A percentile compares a stretch with the other conserved stretches of the same genome.
Evolutionary conservation across 2,113 vertebrate species (phyloP).

Genomic region (Nibea coibor): DNA sequence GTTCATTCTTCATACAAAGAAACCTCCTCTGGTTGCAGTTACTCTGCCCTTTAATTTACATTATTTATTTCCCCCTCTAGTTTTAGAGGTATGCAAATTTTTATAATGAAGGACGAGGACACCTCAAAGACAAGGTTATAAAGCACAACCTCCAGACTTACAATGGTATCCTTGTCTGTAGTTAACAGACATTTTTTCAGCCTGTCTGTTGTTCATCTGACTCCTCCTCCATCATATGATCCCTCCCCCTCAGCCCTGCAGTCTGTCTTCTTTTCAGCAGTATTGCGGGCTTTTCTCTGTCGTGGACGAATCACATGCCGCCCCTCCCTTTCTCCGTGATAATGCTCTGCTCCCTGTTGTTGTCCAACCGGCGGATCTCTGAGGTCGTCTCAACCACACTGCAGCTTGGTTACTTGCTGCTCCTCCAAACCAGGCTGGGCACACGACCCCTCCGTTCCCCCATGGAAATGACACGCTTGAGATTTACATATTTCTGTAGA

Average conservation of each 20-base stretch:
- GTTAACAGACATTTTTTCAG: slow-evolving; percentile 31
- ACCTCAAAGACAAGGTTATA: no score
- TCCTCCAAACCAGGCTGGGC: slow-evolving; percentile 1
- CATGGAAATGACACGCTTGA: no score
- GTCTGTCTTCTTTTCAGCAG: background rate
- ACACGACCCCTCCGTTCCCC: no score
- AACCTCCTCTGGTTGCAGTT: background rate
- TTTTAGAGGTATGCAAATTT: background rate
- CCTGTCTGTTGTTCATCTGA: slow-evolving; percentile 17
- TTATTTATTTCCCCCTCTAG: background rate
- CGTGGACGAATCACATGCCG: slow-evolving; percentile 19
- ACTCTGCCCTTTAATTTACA: background rate
- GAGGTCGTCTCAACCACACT: slow-evolving; percentile 28
- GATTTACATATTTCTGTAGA: no score
- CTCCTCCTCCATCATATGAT: slow-evolving; percentile 65
- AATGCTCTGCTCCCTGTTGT: slow-evolving; percentile 54
- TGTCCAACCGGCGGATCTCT: slow-evolving; percentile 39
- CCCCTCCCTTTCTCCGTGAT: slow-evolving; percentile 52
- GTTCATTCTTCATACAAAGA: background rate
- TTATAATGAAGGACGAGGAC: background rate
- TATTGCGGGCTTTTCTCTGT: slow-evolving; percentile 2
- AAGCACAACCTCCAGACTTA: background rate
- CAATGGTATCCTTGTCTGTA: background rate
- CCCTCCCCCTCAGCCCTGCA: slow-evolving; percentile 53
- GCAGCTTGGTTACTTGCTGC: slow-evolving; percentile 36